Evolutionary conservation across 2,113 vertebrate genomes (phyloP).

Genomic region (Steatornis caripensis): DNA sequence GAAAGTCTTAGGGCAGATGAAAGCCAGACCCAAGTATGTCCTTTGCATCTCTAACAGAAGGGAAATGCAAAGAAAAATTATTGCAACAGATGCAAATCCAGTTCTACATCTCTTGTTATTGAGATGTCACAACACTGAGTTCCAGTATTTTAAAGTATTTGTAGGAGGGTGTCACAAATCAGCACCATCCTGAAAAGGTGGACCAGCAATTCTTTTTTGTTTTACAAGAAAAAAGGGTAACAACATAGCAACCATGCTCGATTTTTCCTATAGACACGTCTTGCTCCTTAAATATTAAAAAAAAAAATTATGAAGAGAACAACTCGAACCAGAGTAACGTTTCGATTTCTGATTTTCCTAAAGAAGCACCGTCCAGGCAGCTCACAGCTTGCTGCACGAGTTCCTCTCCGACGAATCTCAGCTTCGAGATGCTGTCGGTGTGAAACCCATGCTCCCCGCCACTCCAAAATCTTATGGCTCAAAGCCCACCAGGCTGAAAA

Average conservation of each 20-base stretch:
- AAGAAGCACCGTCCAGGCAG: neutral
- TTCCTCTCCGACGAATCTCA: neutral
- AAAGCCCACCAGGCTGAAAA: neutral
- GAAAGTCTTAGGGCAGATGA: neutral
- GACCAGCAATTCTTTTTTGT: neutral
- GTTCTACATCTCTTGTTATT: neutral
- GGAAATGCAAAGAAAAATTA: neutral
- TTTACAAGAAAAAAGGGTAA: neutral
- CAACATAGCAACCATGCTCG: neutral
- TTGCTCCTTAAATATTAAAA: neutral
- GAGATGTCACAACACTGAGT: neutral
- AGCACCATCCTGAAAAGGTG: neutral
- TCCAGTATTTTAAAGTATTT: neutral
- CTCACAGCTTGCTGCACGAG: neutral
- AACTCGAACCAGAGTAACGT: neutral
- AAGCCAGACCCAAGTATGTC: neutral
- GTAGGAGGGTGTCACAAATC: neutral
- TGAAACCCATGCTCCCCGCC: neutral
- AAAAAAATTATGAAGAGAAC: neutral
- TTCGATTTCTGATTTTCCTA: neutral
- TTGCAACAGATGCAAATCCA: neutral
- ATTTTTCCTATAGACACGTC: neutral
- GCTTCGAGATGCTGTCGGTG: neutral
- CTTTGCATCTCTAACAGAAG: neutral
- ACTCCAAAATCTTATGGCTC: rapidly evolving